These are phyloP conservation scores for Pomacea maculata DNA, from an alignment of 1,140 invertebrate genomes.

Conservation along the genomic window DNA sequence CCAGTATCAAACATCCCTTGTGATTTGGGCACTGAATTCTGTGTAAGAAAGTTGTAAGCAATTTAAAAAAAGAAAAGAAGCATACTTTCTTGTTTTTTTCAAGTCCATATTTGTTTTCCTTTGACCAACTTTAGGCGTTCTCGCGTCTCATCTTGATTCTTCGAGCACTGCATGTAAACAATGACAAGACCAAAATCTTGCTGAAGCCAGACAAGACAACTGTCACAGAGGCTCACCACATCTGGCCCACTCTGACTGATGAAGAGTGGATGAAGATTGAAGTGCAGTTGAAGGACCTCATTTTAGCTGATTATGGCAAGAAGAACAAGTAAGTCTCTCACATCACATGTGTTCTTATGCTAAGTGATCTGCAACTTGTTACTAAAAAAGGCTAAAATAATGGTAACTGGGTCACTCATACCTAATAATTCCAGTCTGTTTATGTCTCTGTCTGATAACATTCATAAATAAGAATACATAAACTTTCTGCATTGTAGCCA, in stretches of 20 bases:
- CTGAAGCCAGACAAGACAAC: conserved; percentile 99
- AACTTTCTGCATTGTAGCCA: too few relatives aligned
- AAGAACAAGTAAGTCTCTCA: conserved; percentile 87
- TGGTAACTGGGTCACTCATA: too few relatives aligned
- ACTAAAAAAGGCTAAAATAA: too few relatives aligned
- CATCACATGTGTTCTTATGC: not conserved
- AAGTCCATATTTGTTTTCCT: not conserved
- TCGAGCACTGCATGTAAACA: conserved; percentile 97
- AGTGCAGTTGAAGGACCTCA: conserved; percentile 97
- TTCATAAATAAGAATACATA: too few relatives aligned
- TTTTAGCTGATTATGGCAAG: conserved; percentile 99
- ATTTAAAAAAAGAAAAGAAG: not conserved
- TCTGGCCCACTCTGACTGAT: conserved; percentile 97
- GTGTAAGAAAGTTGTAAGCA: not conserved
- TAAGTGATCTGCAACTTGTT: too few relatives aligned
- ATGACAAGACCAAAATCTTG: conserved; percentile 97
- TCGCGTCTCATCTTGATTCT: conserved; percentile 96
- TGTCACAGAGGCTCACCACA: conserved; percentile 98
- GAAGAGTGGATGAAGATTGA: conserved; percentile 99
- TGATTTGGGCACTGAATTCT: too few relatives aligned
- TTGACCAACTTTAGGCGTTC: conserved; percentile 78
- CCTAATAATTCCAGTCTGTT: too few relatives aligned
- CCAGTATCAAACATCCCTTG: not conserved
- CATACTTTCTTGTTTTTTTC: not conserved
- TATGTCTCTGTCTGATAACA: too few relatives aligned